A percentile compares a stretch with the other conserved stretches of the same genome.
These are phyloP conservation scores for Rallus crepitans DNA, from an alignment of 2,797 vertebrate species.

Conservation along the genomic window DNA sequence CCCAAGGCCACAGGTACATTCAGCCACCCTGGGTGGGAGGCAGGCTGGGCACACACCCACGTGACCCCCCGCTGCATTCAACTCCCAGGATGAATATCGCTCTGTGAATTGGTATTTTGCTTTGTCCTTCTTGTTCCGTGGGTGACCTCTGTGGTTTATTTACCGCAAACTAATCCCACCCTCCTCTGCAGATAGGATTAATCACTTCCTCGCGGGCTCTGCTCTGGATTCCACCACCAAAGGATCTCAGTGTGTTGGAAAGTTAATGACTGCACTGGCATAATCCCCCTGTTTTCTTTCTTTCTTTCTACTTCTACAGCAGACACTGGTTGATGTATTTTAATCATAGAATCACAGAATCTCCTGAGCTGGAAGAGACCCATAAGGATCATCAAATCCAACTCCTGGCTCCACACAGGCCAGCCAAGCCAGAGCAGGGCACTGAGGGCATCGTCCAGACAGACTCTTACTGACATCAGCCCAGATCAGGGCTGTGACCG, in stretches of 20 bases:
- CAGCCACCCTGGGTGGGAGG: background rate
- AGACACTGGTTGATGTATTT: no score
- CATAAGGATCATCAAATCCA: no score
- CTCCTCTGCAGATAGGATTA: background rate
- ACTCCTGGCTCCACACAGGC: no score
- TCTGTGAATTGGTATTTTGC: background rate
- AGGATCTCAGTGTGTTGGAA: background rate
- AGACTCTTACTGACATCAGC: no score
- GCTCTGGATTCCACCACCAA: background rate
- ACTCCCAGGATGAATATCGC: accelerated
- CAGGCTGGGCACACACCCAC: background rate
- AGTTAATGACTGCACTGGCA: background rate
- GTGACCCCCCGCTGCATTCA: background rate
- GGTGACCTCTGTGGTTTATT: background rate
- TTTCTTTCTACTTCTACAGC: no score
- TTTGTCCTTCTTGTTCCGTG: background rate
- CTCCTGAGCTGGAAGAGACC: no score
- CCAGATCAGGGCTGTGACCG: no score
- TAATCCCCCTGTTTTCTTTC: background rate
- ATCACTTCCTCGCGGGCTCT: background rate
- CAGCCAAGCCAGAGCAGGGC: no score
- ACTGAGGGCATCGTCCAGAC: no score
- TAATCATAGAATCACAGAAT: no score
- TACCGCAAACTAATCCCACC: background rate
- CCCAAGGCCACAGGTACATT: accelerated